A percentile compares a stretch with the other conserved stretches of the same genome.
phyloP scores from a whole-genome alignment of 1,140 invertebrate species.

The Camponotus vicinus region DNA sequence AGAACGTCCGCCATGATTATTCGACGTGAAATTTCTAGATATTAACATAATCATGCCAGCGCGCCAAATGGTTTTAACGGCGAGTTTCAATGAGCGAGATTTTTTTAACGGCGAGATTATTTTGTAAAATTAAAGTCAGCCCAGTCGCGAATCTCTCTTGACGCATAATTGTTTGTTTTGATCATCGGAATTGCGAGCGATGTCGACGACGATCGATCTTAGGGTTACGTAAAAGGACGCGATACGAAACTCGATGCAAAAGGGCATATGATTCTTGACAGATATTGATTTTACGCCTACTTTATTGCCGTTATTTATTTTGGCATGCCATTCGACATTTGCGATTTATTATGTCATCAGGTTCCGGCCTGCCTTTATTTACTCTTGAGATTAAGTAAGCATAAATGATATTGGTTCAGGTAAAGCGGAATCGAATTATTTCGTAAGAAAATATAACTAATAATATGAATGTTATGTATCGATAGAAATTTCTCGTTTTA shows the following conservation, averaged over 20 bases:
- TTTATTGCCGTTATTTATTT: constrained; percentile 32
- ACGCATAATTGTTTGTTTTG: background rate
- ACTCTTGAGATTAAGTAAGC: background rate
- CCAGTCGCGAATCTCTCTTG: background rate
- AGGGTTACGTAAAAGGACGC: constrained; percentile 9
- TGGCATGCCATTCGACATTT: background rate
- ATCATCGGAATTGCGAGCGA: background rate
- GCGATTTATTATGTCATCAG: background rate
- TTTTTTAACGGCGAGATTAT: background rate
- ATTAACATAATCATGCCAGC: background rate
- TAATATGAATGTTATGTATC: background rate
- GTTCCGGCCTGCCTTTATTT: constrained; percentile 7
- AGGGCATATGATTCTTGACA: background rate
- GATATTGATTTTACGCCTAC: background rate
- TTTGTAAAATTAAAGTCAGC: background rate
- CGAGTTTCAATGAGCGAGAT: too few species aligned
- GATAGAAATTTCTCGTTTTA: too few species aligned
- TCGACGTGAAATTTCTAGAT: constrained; percentile 26
- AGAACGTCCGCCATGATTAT: constrained; percentile 36
- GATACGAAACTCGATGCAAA: background rate
- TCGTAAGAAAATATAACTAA: constrained; percentile 10
- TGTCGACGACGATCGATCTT: background rate
- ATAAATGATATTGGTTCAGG: background rate
- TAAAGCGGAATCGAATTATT: background rate
- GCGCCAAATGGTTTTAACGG: too few species aligned